A percentile compares a stretch with the other conserved stretches of the same genome.
Conservation (phyloP, 2,888 invertebrate genomes). For the Oscheius sp. region DNA sequence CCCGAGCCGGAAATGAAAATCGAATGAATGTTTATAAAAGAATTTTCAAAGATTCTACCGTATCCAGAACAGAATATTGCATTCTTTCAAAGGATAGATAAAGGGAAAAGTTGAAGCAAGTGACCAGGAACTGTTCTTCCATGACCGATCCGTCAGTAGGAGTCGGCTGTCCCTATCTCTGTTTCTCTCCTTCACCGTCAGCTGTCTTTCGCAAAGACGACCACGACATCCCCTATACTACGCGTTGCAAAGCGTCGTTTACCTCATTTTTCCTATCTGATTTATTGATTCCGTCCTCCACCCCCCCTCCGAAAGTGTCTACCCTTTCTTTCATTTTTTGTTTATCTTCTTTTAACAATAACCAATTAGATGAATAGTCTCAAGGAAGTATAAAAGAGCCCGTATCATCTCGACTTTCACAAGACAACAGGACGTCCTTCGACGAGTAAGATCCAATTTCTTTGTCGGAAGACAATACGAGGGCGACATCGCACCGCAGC, state of each 20-base stretch:
- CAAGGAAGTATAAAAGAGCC: neutral
- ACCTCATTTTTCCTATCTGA: conserved; percentile 12
- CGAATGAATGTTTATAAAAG: too few relatives aligned
- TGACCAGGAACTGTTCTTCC: conserved; percentile 23
- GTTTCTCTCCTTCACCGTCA: conserved; percentile 21
- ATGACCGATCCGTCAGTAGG: conserved; percentile 17
- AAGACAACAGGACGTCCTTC: neutral
- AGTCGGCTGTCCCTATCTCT: conserved; percentile 17
- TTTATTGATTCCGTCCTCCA: conserved; percentile 9
- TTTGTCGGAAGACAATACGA: neutral
- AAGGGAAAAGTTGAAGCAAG: too few relatives aligned
- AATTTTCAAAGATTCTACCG: too few relatives aligned
- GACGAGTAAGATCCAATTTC: neutral
- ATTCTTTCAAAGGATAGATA: too few relatives aligned
- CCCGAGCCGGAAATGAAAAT: too few relatives aligned
- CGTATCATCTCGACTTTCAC: neutral
- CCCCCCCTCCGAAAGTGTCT: neutral
- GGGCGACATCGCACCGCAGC: neutral
- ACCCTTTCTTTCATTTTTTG: neutral
- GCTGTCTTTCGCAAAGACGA: conserved; percentile 24
- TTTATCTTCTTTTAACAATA: neutral
- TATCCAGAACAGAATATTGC: too few relatives aligned
- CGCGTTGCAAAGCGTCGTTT: conserved; percentile 8
- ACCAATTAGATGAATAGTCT: neutral
- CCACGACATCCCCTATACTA: conserved; percentile 32